A percentile compares a stretch with the other conserved stretches of the same genome.
phyloP scores from a whole-genome alignment of 1,140 invertebrate species.

The Panagrolaimus sp. region DNA sequence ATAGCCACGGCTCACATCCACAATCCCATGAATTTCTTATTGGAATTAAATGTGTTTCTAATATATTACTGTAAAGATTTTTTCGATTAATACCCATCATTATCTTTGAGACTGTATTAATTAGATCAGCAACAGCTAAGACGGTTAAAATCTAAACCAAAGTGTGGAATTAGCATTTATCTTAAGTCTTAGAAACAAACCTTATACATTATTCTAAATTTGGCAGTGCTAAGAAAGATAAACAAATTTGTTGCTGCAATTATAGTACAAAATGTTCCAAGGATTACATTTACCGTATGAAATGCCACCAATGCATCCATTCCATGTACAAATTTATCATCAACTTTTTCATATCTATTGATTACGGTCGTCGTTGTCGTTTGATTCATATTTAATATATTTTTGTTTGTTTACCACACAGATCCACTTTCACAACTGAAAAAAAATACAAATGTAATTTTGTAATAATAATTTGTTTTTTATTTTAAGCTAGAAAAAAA shows the following conservation, averaged over 20 bases:
- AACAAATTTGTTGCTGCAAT: not conserved
- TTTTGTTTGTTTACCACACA: too few relatives aligned
- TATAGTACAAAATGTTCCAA: not conserved
- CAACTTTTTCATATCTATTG: too few relatives aligned
- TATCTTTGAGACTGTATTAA: not conserved
- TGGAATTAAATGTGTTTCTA: conserved; percentile 17
- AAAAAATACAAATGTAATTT: too few relatives aligned
- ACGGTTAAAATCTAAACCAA: not conserved
- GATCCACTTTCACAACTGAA: too few relatives aligned
- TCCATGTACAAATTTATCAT: not conserved
- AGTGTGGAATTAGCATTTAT: too few relatives aligned
- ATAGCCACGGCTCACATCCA: conserved; percentile 28
- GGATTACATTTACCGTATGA: not conserved
- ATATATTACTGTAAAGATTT: not conserved
- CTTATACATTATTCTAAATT: conserved; percentile 6
- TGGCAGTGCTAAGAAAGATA: not conserved
- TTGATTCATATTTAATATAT: too few relatives aligned
- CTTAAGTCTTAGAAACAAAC: too few relatives aligned
- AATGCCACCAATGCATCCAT: not conserved
- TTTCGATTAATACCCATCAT: not conserved
- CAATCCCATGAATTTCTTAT: conserved; percentile 27
- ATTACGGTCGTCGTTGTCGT: too few relatives aligned
- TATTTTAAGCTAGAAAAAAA: too few relatives aligned
- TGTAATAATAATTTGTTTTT: too few relatives aligned
- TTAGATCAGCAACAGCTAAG: not conserved